Percentiles rank a stretch among this genome's conserved stretches.
Evolutionary conservation across 2,888 invertebrate species (phyloP).

Genomic region (Lampropteryx suffumata): DNA sequence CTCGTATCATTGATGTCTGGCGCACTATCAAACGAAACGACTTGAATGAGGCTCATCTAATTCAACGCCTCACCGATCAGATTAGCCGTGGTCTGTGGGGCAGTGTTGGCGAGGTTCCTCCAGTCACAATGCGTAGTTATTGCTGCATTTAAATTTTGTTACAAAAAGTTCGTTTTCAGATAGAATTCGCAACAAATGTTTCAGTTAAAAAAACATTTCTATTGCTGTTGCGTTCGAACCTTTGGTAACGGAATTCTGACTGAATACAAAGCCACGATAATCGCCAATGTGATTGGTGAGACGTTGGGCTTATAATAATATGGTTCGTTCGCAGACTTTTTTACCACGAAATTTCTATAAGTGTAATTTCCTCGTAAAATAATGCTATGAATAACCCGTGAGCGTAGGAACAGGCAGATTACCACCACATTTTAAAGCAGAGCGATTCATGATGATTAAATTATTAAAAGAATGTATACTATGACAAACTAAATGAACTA

Average conservation of each 20-base stretch:
- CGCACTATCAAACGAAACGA: slow-evolving; percentile 14
- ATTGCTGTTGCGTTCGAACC: background rate
- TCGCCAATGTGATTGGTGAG: slow-evolving; percentile 3
- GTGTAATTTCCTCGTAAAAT: slow-evolving; percentile 3
- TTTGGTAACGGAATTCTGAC: slow-evolving; percentile 4
- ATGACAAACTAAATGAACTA: background rate
- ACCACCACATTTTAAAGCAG: background rate
- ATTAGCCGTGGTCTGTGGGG: background rate
- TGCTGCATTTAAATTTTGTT: slow-evolving; percentile 1
- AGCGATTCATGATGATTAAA: background rate
- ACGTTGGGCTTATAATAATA: slow-evolving; percentile 10
- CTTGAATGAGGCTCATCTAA: slow-evolving; percentile 9
- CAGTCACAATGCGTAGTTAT: slow-evolving; percentile 7
- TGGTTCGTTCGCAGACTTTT: slow-evolving; percentile 10
- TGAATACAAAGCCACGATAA: background rate
- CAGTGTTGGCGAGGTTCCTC: background rate
- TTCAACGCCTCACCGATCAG: slow-evolving; percentile 10
- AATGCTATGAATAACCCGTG: background rate
- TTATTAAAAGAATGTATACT: background rate
- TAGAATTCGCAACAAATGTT: background rate
- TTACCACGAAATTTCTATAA: slow-evolving; percentile 4
- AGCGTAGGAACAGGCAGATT: slow-evolving; percentile 4
- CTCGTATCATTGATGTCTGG: slow-evolving; percentile 1
- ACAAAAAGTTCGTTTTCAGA: slow-evolving; percentile 5
- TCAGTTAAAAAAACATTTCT: background rate